Conservation (phyloP, 2,797 vertebrate genomes). For the Pangasius larnaudii region DNA sequence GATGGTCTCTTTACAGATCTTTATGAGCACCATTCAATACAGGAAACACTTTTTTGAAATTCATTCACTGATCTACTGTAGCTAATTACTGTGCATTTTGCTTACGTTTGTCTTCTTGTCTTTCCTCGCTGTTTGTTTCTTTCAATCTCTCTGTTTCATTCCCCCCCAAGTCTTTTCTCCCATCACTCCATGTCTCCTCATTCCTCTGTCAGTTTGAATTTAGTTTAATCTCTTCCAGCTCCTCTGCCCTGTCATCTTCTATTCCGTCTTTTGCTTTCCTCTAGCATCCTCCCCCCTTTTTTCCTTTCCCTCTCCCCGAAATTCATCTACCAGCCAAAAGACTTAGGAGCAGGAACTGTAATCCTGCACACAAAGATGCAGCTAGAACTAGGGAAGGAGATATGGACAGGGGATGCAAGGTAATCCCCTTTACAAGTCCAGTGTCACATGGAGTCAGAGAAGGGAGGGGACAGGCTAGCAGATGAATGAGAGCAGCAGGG, state of each 20-base stretch:
- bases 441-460: constrained; percentile 67
- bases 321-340: constrained; percentile 54
- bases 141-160: constrained; percentile 54
- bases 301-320: constrained; percentile 52
- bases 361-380: constrained; percentile 64
- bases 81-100: constrained; percentile 26
- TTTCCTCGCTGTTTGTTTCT: constrained; percentile 29
- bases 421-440: constrained; percentile 73
- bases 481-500: constrained; percentile 49
- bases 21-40: constrained; percentile 58
- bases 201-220: constrained; percentile 79
- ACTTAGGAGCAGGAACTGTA: constrained; percentile 58
- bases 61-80: background rate
- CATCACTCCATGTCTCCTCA: constrained; percentile 74
- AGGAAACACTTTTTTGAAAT: constrained; percentile 44
- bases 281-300: constrained; percentile 19
- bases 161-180: constrained; percentile 56
- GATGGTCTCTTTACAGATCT: constrained; percentile 40
- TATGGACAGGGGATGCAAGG: constrained; percentile 62
- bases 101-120: constrained; percentile 18
- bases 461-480: constrained; percentile 29
- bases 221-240: constrained; percentile 72
- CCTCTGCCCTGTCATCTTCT: constrained; percentile 75
- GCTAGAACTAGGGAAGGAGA: constrained; percentile 27
- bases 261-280: constrained; percentile 66